These are phyloP conservation scores for Grammomys dolichurus DNA, from an alignment of 2,113 vertebrate genomes.

Conservation along the genomic window DNA sequence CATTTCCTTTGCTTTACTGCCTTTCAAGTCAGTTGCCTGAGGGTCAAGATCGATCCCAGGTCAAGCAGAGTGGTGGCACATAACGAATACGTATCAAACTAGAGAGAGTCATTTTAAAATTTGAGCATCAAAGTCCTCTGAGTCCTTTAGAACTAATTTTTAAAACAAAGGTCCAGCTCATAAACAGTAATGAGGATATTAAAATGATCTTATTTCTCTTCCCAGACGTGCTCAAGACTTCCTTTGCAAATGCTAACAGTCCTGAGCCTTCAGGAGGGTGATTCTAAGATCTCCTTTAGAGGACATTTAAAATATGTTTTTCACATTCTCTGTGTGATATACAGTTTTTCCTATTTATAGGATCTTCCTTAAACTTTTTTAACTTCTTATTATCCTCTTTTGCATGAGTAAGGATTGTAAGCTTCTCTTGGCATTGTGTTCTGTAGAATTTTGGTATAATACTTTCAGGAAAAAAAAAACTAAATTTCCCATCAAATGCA, in stretches of 20 bases:
- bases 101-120: slow-evolving; percentile 28
- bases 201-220: slow-evolving; percentile 16
- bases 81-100: neutral
- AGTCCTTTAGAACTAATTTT: slow-evolving; percentile 50
- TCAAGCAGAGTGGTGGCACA: neutral
- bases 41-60: neutral
- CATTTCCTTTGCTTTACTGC: neutral
- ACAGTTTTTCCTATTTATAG: slow-evolving; percentile 28
- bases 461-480: neutral
- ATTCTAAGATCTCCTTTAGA: neutral
- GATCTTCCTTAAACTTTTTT: neutral
- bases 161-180: slow-evolving; percentile 50
- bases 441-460: slow-evolving; percentile 21
- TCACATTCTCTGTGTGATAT: neutral
- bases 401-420: neutral
- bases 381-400: slow-evolving; percentile 56
- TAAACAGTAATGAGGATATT: slow-evolving; percentile 56
- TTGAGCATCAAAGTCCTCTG: neutral
- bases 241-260: neutral
- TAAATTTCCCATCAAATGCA: neutral
- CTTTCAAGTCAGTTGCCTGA: neutral
- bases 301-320: neutral
- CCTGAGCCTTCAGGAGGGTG: neutral
- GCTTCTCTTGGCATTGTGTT: slow-evolving; percentile 20
- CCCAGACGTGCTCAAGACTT: neutral